Evolutionary conservation across 2,113 vertebrate genomes (phyloP).

Genomic region (Ploceus nigricollis): DNA sequence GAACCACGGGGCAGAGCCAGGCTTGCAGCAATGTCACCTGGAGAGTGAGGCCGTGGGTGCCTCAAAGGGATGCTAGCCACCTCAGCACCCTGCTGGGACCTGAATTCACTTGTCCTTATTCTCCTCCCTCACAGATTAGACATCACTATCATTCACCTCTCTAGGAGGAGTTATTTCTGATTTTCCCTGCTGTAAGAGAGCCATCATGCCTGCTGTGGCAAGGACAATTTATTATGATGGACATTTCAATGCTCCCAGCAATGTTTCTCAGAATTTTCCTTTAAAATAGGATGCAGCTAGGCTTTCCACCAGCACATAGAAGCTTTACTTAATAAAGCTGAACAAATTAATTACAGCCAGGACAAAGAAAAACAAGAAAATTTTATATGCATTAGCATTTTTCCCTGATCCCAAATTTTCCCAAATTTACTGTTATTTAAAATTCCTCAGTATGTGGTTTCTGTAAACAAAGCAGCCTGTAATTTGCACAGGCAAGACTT

Average conservation of each 20-base stretch:
- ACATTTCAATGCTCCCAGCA: not conserved
- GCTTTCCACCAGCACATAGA: not conserved
- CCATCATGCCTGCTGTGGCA: not conserved
- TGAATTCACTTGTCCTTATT: not conserved
- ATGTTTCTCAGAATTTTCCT: not conserved
- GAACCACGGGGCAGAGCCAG: fast-evolving
- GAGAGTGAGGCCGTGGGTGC: fast-evolving
- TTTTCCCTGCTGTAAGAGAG: not conserved
- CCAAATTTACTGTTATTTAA: not conserved
- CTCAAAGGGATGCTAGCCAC: not conserved
- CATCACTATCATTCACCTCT: not conserved
- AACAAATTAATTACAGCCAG: not conserved
- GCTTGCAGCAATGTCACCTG: fast-evolving
- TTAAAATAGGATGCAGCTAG: not conserved
- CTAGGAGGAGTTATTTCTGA: not conserved
- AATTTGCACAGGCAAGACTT: not conserved
- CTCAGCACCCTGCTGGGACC: fast-evolving
- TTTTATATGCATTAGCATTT: not conserved
- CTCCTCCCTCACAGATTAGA: not conserved
- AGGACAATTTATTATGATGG: not conserved
- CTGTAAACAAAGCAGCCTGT: not conserved
- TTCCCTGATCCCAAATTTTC: not conserved
- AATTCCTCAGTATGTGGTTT: not conserved
- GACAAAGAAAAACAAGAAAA: not conserved
- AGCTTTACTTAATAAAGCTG: not conserved